Base-by-base conservation (phyloP, 2,113 vertebrate genomes). In the Solea solea region DNA sequence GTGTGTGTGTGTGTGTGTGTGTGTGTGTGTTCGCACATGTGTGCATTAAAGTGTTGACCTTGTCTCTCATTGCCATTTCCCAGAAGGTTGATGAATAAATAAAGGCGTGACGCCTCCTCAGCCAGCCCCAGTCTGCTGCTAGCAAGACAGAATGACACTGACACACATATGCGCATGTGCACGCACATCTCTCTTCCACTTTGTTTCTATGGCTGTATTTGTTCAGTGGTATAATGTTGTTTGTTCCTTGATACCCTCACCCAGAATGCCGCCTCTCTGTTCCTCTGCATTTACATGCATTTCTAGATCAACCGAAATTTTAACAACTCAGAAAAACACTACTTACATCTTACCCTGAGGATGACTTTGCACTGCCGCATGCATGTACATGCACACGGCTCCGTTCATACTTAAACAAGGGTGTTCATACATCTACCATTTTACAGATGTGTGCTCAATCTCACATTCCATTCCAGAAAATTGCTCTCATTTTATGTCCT, bases 31-130 rank as follows among this genome's bases (percentile, higher is more conserved):
- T n/a, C 4, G 44, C 64, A 72, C 46, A 16, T 59, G 58, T 80
- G 48, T 66, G 62, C 58, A 65, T 71, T 76, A 63, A 84, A 82
- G 76, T 84, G 80, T 85, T 84, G 80, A 88, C 86, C 81, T 88
- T 89, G 85, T 86, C 75, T 91, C 71, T 86, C 76, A 74, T 80
- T 89, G 87, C 84, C 64, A 56, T 69, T 86, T 88, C 85, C 81
- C 81, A 89, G 89, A 86, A 90, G 58, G 85, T 88, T 89, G 86
- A 90, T 91, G 86, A 91, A 91, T 90, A 89, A 90, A 91, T 90
- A 85, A 90, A 89, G 78, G 83, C n/a, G 63, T 86, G 88, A 83
- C 71, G 71, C 86, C 86, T 81, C 73, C 63, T 62, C 70, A 75
- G 61, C 57, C n/a, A 80, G 82, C 56, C 57, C 66, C 54, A 74